phyloP scores from a whole-genome alignment of 2,888 invertebrate species.

The Dermolepida albohirtum region DNA sequence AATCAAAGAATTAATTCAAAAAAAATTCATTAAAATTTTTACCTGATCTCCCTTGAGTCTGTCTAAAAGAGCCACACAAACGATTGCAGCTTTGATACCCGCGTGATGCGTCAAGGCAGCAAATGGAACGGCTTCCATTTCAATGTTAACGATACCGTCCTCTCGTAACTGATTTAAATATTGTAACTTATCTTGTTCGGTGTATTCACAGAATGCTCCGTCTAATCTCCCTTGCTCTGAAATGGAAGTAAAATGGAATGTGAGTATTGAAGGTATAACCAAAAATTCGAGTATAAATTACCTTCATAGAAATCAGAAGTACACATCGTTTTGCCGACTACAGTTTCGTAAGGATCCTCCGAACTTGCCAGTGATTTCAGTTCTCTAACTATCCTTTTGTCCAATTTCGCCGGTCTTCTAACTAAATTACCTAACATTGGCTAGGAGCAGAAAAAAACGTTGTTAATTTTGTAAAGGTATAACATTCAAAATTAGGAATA shows the following conservation, averaged over 20 bases:
- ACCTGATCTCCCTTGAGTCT: conserved; percentile 96
- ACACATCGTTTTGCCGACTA: conserved; percentile 94
- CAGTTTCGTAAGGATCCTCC: conserved; percentile 87
- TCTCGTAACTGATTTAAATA: conserved; percentile 82
- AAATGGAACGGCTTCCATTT: conserved; percentile 96
- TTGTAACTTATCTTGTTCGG: conserved; percentile 88
- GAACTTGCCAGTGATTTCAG: conserved; percentile 79
- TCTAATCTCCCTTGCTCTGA: conserved; percentile 93
- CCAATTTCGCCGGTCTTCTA: conserved; percentile 85
- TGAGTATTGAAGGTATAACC: background rate
- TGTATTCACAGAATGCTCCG: conserved; percentile 96
- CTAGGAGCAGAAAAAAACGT: conserved; percentile 65
- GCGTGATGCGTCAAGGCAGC: conserved; percentile 94
- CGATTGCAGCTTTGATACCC: conserved; percentile 91
- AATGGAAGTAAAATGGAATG: conserved; percentile 12
- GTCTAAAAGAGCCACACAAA: conserved; percentile 93
- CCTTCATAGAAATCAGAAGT: conserved; percentile 99
- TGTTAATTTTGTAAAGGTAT: no score
- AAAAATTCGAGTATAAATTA: conserved; percentile 56
- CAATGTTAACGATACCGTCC: conserved; percentile 92
- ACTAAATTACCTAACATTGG: conserved; percentile 87
- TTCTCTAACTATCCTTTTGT: conserved; percentile 83
- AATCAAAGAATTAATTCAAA: background rate
- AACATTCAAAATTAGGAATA: no score
- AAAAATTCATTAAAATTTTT: conserved; percentile 46